These are phyloP conservation scores for Neosilurus hyrtlii DNA, from an alignment of 2,797 vertebrate species.

Conservation along the genomic window DNA sequence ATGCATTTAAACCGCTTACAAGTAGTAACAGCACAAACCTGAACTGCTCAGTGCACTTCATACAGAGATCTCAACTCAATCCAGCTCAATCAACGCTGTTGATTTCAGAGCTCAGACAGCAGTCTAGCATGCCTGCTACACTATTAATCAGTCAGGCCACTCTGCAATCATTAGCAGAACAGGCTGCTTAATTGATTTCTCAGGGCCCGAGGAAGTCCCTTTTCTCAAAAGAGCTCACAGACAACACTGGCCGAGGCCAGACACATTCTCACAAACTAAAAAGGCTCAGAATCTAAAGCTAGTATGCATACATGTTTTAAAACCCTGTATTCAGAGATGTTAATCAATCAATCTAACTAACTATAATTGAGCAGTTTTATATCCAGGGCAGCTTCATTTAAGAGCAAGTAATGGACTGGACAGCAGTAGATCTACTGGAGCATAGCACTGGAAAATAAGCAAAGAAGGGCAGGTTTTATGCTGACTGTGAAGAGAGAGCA, in stretches of 20 bases:
- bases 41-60: not conserved
- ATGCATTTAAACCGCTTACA: not conserved
- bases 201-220: conserved; percentile 33
- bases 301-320: not conserved
- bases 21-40: not conserved
- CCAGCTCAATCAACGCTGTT: conserved; percentile 38
- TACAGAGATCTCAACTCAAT: conserved; percentile 18
- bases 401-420: conserved; percentile 23
- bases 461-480: conserved; percentile 17
- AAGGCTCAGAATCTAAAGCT: not conserved
- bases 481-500: conserved; percentile 22
- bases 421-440: not conserved
- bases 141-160: conserved; percentile 45
- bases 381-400: not conserved
- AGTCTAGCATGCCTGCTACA: conserved; percentile 8
- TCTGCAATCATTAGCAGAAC: conserved; percentile 45
- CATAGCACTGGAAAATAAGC: conserved; percentile 10
- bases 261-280: not conserved
- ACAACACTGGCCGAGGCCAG: conserved; percentile 4
- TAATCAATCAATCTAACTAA: not conserved
- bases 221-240: conserved; percentile 37
- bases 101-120: conserved; percentile 11
- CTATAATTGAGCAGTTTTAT: not conserved
- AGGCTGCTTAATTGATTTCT: conserved; percentile 47
- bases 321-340: not conserved